Conservation (phyloP, 2,888 invertebrate genomes). For the Rambutsinella grinnellia region DNA sequence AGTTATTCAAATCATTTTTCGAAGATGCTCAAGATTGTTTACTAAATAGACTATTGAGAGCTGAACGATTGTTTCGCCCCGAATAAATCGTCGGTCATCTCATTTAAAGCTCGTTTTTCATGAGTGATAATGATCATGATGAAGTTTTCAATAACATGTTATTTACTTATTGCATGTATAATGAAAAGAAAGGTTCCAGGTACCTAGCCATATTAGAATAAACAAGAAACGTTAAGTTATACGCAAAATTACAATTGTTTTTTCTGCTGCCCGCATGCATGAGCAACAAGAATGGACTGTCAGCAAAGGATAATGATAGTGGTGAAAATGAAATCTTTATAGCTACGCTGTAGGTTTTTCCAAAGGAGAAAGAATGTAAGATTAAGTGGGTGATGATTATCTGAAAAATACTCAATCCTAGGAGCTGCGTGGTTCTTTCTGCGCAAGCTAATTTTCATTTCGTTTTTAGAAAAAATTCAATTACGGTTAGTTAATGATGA, state of each 20-base stretch:
- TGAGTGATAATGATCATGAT: conserved; percentile 40
- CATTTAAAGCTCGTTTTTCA: conserved; percentile 53
- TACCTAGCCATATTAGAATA: too few relatives aligned
- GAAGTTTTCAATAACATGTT: conserved; percentile 52
- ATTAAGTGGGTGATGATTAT: conserved; percentile 19
- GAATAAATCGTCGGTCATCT: too few relatives aligned
- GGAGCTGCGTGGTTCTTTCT: conserved; percentile 20
- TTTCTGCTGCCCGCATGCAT: too few relatives aligned
- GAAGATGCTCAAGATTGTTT: too few relatives aligned
- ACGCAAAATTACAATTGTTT: too few relatives aligned
- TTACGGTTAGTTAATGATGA: background rate
- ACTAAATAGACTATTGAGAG: too few relatives aligned
- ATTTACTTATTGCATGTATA: conserved; percentile 41
- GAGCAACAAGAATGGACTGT: conserved; percentile 23
- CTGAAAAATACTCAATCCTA: conserved; percentile 11
- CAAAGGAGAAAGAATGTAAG: background rate
- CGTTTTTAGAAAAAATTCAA: background rate
- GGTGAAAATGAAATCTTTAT: background rate
- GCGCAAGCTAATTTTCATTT: background rate
- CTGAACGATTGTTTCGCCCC: too few relatives aligned
- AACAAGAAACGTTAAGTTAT: too few relatives aligned
- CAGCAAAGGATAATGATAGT: background rate
- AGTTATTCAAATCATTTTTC: too few relatives aligned
- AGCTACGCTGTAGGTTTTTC: background rate
- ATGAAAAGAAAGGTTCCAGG: background rate